Percentiles rank a stretch among this genome's conserved stretches.
phyloP scores from a whole-genome alignment of 2,113 vertebrate genomes.

The Bungarus multicinctus region DNA sequence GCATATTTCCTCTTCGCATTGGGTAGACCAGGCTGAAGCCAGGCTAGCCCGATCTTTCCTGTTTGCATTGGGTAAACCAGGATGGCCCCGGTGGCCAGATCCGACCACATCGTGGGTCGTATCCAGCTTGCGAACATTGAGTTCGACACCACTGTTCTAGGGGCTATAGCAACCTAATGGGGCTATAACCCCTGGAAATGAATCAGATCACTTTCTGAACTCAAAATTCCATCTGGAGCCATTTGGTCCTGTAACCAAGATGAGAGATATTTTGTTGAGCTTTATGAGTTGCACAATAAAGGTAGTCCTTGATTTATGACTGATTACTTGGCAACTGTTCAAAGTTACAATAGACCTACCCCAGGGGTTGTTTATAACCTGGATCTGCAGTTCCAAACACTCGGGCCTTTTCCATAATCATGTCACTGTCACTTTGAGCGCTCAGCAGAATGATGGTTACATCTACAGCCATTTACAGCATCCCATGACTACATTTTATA shows the following conservation, averaged over 20 bases:
- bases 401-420: neutral
- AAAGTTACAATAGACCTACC: neutral
- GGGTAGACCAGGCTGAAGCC: too few relatives aligned
- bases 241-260: neutral
- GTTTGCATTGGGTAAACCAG: too few relatives aligned
- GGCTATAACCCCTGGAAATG: neutral
- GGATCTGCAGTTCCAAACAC: neutral
- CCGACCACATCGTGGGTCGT: too few relatives aligned
- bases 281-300: neutral
- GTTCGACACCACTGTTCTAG: too few relatives aligned
- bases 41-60: too few relatives aligned
- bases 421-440: neutral
- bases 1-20: too few relatives aligned
- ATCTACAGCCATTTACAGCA: neutral
- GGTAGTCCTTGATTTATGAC: neutral
- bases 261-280: neutral
- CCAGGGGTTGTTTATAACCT: neutral
- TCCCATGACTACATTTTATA: neutral
- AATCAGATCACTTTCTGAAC: neutral
- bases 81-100: too few relatives aligned
- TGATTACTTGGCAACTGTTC: neutral
- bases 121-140: too few relatives aligned
- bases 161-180: neutral
- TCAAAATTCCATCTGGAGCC: neutral
- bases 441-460: neutral